Conservation (phyloP, 2,797 vertebrate species). For the Darevskia nairensis region DNA sequence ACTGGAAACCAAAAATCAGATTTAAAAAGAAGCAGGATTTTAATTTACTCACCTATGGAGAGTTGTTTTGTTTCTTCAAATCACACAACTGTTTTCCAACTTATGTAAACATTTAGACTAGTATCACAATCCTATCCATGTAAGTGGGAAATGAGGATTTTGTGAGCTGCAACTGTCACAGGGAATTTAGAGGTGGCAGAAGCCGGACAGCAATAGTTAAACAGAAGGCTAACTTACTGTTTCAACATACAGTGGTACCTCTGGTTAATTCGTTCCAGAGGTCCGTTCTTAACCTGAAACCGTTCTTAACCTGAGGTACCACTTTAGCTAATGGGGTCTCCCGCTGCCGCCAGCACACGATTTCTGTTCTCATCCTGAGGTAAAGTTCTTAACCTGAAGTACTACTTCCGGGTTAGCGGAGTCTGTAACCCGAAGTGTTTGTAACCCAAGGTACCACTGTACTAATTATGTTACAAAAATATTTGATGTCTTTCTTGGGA, state of each 20-base stretch:
- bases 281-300: too few relatives aligned
- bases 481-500: background rate
- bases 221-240: background rate
- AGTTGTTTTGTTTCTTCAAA: background rate
- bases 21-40: background rate
- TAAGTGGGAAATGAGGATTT: background rate
- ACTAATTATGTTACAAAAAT: background rate
- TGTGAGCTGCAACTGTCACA: background rate
- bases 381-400: too few relatives aligned
- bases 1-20: background rate
- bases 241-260: background rate
- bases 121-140: background rate
- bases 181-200: background rate
- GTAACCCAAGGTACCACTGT: too few relatives aligned
- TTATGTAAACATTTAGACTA: background rate
- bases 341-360: accelerated
- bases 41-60: background rate
- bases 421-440: too few relatives aligned
- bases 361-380: too few relatives aligned
- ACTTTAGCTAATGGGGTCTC: too few relatives aligned
- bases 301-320: too few relatives aligned
- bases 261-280: too few relatives aligned
- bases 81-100: background rate
- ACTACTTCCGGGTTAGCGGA: too few relatives aligned
- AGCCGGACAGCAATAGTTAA: background rate